phyloP scores from a whole-genome alignment of 2,888 invertebrate genomes.

The Onthophagus sagittarius region DNA sequence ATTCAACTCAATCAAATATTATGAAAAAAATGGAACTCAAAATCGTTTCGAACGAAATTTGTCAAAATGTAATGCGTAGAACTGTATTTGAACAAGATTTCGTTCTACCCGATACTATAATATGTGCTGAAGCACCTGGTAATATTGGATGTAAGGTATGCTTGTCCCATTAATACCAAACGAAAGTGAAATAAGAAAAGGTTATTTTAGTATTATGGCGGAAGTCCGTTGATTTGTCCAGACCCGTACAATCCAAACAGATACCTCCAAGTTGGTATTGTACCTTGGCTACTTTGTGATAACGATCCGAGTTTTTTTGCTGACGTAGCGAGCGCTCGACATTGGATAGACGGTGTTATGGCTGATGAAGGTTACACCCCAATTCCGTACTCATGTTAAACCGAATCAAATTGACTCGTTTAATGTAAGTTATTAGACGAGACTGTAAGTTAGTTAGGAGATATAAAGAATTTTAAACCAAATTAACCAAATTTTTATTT shows the following conservation, averaged over 20 bases:
- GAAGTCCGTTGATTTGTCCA: slow-evolving; percentile 73
- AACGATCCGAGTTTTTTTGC: slow-evolving; percentile 73
- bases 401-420: too few relatives aligned
- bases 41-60: slow-evolving; percentile 50
- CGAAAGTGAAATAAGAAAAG: not conserved
- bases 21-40: slow-evolving; percentile 70
- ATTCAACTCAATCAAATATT: slow-evolving; percentile 50
- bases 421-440: too few relatives aligned
- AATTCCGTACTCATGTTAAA: slow-evolving; percentile 37
- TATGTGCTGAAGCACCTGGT: slow-evolving; percentile 73
- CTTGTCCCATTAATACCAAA: too few relatives aligned
- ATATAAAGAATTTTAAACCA: too few relatives aligned
- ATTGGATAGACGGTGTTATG: slow-evolving; percentile 70
- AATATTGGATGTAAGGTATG: slow-evolving; percentile 62
- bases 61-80: slow-evolving; percentile 53
- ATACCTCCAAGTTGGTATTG: slow-evolving; percentile 75
- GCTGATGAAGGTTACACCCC: slow-evolving; percentile 42
- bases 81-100: slow-evolving; percentile 61
- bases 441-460: too few relatives aligned
- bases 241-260: slow-evolving; percentile 54
- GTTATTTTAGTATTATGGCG: slow-evolving; percentile 66
- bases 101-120: slow-evolving; percentile 62
- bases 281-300: slow-evolving; percentile 88
- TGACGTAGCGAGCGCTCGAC: slow-evolving; percentile 62
- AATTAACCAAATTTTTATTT: too few relatives aligned